These are phyloP conservation scores for Peromyscus maniculatus DNA, from an alignment of 2,113 vertebrate species.

Conservation along the genomic window DNA sequence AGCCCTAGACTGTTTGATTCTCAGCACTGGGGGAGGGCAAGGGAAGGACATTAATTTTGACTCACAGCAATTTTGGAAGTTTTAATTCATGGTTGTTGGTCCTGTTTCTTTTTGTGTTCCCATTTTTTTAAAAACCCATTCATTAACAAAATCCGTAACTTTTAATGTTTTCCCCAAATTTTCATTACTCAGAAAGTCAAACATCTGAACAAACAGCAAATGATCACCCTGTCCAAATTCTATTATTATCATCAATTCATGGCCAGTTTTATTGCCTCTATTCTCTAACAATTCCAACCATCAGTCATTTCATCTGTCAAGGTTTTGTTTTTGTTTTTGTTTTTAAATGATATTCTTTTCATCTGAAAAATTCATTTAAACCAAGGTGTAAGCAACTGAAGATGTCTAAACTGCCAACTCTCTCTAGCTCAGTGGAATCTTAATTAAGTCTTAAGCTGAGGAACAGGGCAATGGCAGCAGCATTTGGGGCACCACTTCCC, in stretches of 20 bases:
- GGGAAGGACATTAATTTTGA: background rate
- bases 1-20: background rate
- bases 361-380: slow-evolving; percentile 11
- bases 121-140: background rate
- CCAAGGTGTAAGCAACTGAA: background rate
- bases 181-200: slow-evolving; percentile 11
- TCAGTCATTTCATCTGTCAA: background rate
- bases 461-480: too few species aligned
- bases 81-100: background rate
- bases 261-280: background rate
- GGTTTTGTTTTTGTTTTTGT: background rate
- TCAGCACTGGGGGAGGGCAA: background rate
- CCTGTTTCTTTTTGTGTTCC: background rate
- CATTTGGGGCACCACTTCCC: background rate
- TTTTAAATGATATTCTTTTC: background rate
- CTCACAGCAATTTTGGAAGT: background rate
- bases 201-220: background rate
- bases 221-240: background rate
- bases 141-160: background rate
- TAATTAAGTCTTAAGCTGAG: background rate
- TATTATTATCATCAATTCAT: background rate
- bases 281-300: background rate
- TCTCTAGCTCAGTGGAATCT: background rate
- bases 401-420: background rate
- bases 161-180: background rate